Percentiles rank a stretch among this genome's conserved stretches.
phyloP scores from a whole-genome alignment of 2,888 invertebrate genomes.

The Parasteatoda lunata region DNA sequence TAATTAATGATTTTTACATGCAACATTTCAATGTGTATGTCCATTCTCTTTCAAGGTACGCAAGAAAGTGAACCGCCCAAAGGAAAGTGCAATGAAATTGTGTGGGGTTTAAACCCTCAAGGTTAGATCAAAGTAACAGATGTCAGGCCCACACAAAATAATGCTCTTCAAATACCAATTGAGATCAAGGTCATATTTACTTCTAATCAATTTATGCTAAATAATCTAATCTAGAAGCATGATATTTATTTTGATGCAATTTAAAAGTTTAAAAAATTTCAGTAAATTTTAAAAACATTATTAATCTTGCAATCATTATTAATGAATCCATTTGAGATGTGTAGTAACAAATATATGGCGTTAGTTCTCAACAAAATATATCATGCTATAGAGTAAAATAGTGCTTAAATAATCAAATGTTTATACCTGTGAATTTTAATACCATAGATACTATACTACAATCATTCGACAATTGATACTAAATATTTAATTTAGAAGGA shows the following conservation, averaged over 20 bases:
- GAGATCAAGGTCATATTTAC: conserved; percentile 45
- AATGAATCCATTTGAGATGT: background rate
- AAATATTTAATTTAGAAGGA: too few relatives aligned
- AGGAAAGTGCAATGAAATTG: conserved; percentile 53
- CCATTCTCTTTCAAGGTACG: conserved; percentile 18
- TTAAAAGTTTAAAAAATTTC: background rate
- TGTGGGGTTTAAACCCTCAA: conserved; percentile 54
- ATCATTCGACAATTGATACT: too few relatives aligned
- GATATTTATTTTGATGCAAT: background rate
- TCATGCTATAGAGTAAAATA: too few relatives aligned
- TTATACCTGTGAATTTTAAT: too few relatives aligned
- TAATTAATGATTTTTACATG: conserved; percentile 31
- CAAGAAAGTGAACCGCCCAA: conserved; percentile 6
- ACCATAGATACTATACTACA: too few relatives aligned
- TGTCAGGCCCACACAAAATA: conserved; percentile 36
- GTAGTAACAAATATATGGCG: background rate
- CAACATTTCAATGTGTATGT: conserved; percentile 49
- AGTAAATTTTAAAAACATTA: background rate
- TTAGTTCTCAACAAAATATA: too few relatives aligned
- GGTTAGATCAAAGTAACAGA: conserved; percentile 20
- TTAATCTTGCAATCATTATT: background rate
- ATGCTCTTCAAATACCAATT: conserved; percentile 26
- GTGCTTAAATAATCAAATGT: too few relatives aligned
- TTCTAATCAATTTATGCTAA: background rate
- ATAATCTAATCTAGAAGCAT: too few relatives aligned